Percentiles rank a stretch among this genome's conserved stretches.
Conservation (phyloP, 2,797 vertebrate species). For the Rhodeus uyekii region DNA sequence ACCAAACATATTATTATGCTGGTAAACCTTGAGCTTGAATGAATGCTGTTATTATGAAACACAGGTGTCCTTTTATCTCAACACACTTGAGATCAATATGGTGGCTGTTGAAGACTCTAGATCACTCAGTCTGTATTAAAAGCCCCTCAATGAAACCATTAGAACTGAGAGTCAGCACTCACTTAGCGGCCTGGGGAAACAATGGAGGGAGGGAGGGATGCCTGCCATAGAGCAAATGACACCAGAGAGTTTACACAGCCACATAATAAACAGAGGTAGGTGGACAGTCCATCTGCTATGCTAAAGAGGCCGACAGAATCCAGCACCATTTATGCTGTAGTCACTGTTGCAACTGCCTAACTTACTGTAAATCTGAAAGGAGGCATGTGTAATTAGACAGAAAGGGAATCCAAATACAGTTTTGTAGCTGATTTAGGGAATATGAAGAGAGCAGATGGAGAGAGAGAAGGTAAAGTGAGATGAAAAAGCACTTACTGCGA, state of each 20-base stretch:
- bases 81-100: constrained; percentile 37
- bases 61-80: constrained; percentile 27
- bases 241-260: neutral
- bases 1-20: constrained; percentile 4
- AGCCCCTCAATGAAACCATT: constrained; percentile 36
- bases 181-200: neutral
- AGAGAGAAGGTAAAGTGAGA: constrained; percentile 5
- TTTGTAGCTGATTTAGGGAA: constrained; percentile 10
- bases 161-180: constrained; percentile 20
- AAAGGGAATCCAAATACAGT: neutral
- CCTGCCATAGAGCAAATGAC: neutral
- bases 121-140: constrained; percentile 45
- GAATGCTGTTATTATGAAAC: constrained; percentile 22
- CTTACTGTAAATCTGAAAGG: neutral
- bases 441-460: constrained; percentile 3
- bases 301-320: neutral
- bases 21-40: constrained; percentile 11
- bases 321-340: neutral
- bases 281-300: neutral
- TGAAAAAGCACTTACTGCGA: constrained; percentile 12
- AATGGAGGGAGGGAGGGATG: neutral
- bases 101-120: constrained; percentile 20
- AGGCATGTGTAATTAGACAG: neutral
- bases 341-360: neutral
- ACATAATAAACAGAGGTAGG: neutral